phyloP scores from a whole-genome alignment of 1,140 invertebrate genomes.

The Bombyx mandarina region DNA sequence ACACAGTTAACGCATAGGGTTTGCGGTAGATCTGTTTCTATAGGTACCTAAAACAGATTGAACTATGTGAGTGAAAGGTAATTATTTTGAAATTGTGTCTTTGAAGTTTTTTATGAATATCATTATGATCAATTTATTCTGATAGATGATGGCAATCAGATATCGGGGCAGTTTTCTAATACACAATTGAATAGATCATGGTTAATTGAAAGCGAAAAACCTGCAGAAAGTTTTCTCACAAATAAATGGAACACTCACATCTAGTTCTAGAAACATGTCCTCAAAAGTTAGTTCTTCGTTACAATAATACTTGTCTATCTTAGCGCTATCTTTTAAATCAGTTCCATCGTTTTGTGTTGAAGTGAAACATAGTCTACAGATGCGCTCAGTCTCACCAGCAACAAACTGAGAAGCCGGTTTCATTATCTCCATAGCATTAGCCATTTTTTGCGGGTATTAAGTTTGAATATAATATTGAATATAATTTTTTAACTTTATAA shows the following conservation, averaged over 20 bases:
- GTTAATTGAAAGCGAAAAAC: neutral
- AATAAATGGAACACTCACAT: slow-evolving; percentile 23
- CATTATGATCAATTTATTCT: too few species aligned
- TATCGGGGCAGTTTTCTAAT: too few species aligned
- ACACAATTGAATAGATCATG: neutral
- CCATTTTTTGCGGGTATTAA: slow-evolving; percentile 13
- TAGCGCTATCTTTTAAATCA: slow-evolving; percentile 24
- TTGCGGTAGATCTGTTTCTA: slow-evolving; percentile 32
- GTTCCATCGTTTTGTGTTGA: slow-evolving; percentile 24
- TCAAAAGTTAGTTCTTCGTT: slow-evolving; percentile 27
- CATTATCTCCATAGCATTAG: slow-evolving; percentile 14
- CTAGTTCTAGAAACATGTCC: slow-evolving; percentile 33
- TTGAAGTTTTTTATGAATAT: too few species aligned
- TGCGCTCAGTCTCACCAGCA: slow-evolving; percentile 28
- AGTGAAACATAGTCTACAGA: slow-evolving; percentile 52
- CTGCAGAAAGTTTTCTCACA: neutral
- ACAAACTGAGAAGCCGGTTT: slow-evolving; percentile 33
- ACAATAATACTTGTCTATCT: slow-evolving; percentile 27
- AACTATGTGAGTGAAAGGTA: neutral
- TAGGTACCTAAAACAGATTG: slow-evolving; percentile 23
- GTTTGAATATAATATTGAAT: too few species aligned
- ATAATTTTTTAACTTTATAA: too few species aligned
- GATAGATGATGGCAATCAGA: too few species aligned
- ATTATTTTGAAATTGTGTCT: too few species aligned
- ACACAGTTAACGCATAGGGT: slow-evolving; percentile 37